Evolutionary conservation across 2,888 invertebrate genomes (phyloP).

Genomic region (Leptopilina myrica): DNA sequence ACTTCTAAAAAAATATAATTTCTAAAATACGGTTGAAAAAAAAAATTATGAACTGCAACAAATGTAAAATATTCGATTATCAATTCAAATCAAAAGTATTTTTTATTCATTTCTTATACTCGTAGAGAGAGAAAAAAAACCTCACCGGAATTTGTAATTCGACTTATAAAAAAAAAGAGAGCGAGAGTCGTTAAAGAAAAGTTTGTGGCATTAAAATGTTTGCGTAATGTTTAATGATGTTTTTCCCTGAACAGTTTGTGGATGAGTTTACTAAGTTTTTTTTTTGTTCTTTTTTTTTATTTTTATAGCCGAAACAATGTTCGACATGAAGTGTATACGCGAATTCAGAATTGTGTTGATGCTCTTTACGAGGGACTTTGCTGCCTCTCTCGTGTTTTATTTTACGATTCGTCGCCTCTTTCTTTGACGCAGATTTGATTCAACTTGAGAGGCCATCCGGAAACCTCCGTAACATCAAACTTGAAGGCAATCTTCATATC

Average conservation of each 20-base stretch:
- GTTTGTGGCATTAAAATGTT: background rate
- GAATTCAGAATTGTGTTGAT: slow-evolving; percentile 31
- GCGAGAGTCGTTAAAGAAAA: background rate
- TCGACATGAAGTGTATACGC: slow-evolving; percentile 30
- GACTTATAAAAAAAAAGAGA: background rate
- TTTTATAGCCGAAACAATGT: slow-evolving; percentile 32
- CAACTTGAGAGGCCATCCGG: slow-evolving; percentile 60
- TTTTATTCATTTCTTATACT: too few relatives aligned
- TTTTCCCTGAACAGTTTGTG: slow-evolving; percentile 12
- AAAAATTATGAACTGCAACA: too few relatives aligned
- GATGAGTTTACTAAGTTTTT: slow-evolving; percentile 13
- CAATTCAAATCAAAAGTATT: too few relatives aligned
- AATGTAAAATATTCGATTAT: too few relatives aligned
- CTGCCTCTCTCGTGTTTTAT: slow-evolving; percentile 55
- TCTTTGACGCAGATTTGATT: slow-evolving; percentile 63
- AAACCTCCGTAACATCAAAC: slow-evolving; percentile 36
- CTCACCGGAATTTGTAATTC: background rate
- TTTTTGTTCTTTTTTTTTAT: slow-evolving; percentile 21
- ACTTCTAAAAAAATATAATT: too few relatives aligned
- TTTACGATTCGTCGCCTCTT: slow-evolving; percentile 67
- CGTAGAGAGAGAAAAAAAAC: too few relatives aligned
- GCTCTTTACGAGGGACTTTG: slow-evolving; percentile 49
- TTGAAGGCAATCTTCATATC: slow-evolving; percentile 23
- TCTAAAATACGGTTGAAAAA: too few relatives aligned
- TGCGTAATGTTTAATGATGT: background rate